Evolutionary conservation across 2,797 vertebrate species (phyloP), one percentile per base, ranked within the genome.

Genomic region (Helicolenus hilgendorfi): DNA sequence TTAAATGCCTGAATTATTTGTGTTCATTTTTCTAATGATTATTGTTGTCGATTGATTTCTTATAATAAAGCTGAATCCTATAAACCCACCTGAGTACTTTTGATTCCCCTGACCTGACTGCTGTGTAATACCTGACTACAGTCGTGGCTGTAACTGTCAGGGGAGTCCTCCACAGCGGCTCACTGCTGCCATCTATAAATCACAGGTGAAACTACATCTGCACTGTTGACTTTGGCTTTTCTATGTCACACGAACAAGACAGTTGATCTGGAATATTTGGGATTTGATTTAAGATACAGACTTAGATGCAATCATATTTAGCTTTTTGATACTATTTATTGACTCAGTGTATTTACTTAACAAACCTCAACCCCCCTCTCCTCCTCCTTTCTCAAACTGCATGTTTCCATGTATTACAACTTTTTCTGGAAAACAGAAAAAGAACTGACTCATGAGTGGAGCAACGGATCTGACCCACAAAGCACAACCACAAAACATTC

Each of bases 111-210:
- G 31, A 38, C 55, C 45, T 14, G 38, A 41, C 80, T 62, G 38
- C 45, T 68, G 83, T 41, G 77, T 29, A n/a, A 69, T 22, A 41
- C 49, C 62, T 35, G 64, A 31, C n/a, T 14, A 0, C 9, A 26
- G 41, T 68, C 71, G 49, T 35, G 45, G n/a, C 18, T 62, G 7
- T 20, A 55, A 53, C 45, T 27, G 22, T 45, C 65, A 77, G 13
- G 81, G 76, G 75, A 83, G 1, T 72, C 53, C 24, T 83, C 79
- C 94, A 97, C 80, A 74, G 92, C 75, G 92, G 98, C 97, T 89
- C 98, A 98, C 95, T 98, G 98, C 98, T 98, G 98, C 98, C 98
- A 98, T 97, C 98, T 99, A 97, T 94, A 84, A 96, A 92, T 73
- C 81, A 80, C 41, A 73, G 35, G 38, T 64, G 27, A 77, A 94